Base-by-base conservation (phyloP, 2,888 invertebrate genomes). In the Stenolophus ochropezus region DNA sequence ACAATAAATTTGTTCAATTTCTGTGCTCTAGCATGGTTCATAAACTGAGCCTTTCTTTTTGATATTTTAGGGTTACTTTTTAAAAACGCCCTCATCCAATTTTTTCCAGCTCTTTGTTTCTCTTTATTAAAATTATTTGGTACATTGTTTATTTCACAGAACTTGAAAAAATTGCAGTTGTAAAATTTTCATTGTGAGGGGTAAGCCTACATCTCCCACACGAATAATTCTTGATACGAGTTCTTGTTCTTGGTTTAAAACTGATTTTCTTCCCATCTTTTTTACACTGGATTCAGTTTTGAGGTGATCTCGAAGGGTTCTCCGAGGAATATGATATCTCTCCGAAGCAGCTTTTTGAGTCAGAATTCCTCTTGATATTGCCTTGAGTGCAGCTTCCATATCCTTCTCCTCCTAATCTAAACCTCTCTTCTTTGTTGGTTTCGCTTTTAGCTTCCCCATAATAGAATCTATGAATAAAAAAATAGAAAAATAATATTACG, bases 11-110 rank as follows among this genome's bases (percentile, higher is more conserved):
- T 83, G 25, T 84, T 84, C 8, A 83, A 33, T 69, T 83, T 86
- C 83, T 85, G 85, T n/a, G 84, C 85, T 49, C 86, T 78, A 2
- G 84, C 85, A 23, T 84, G 83, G 69, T 85, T 86, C 83, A 86
- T 78, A 23, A 75, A 81, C 73, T 86, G 86, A n/a, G 85, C 83
- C 77, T 84, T 86, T 75, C 85, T 82, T 58, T 74, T 83, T 20
- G 83, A 47, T 42, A 86, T 77, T 47, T 82, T 71, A 14, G 83
- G 78, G 61, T 85, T 47, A 65, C 84, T 47, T 23, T 80, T 74
- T 53, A 85, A 51, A 61, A 84, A 86, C 8, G 61, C 82, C 20
- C 81, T 84, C 8, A 84, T 69, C 83, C 82, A 83, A 33, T 83
- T 69, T 65, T 78, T 82, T 18, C 83, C 82, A 11, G 83, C 82